Conservation (phyloP, 2,888 invertebrate species). For the Amphipyra tragopoginis region DNA sequence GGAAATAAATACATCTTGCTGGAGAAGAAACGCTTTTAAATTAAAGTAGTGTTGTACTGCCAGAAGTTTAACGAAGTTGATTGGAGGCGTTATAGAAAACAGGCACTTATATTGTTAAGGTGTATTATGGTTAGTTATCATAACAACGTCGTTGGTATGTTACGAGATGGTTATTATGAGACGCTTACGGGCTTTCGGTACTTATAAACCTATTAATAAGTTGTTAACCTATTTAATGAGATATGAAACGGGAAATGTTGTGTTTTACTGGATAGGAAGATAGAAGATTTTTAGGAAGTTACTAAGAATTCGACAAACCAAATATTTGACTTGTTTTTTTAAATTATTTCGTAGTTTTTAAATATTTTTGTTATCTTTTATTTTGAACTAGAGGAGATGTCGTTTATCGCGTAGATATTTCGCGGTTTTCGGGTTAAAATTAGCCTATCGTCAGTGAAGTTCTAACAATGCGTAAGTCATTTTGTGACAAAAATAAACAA, state of each 20-base stretch:
- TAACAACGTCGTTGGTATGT: slow-evolving; percentile 31
- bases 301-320: too few relatives aligned
- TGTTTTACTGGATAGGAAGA: too few relatives aligned
- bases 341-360: too few relatives aligned
- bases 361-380: too few relatives aligned
- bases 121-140: slow-evolving; percentile 37
- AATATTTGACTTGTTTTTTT: too few relatives aligned
- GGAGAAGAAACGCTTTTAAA: background rate
- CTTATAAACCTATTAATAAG: slow-evolving; percentile 33
- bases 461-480: too few relatives aligned
- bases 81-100: slow-evolving; percentile 37
- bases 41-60: slow-evolving; percentile 1
- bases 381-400: too few relatives aligned
- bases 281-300: background rate
- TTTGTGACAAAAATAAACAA: too few relatives aligned
- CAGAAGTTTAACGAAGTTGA: slow-evolving; percentile 17
- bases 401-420: too few relatives aligned
- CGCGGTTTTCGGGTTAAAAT: too few relatives aligned
- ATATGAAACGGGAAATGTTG: background rate
- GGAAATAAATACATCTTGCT: too few relatives aligned
- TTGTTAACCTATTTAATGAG: slow-evolving; percentile 14
- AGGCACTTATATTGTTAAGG: slow-evolving; percentile 21
- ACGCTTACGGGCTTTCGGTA: slow-evolving; percentile 16
- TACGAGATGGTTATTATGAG: slow-evolving; percentile 32
- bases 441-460: too few relatives aligned